Evolutionary conservation across 2,113 vertebrate genomes (phyloP), one percentile per base, ranked within the genome.

Genomic region (Talpa occidentalis): DNA sequence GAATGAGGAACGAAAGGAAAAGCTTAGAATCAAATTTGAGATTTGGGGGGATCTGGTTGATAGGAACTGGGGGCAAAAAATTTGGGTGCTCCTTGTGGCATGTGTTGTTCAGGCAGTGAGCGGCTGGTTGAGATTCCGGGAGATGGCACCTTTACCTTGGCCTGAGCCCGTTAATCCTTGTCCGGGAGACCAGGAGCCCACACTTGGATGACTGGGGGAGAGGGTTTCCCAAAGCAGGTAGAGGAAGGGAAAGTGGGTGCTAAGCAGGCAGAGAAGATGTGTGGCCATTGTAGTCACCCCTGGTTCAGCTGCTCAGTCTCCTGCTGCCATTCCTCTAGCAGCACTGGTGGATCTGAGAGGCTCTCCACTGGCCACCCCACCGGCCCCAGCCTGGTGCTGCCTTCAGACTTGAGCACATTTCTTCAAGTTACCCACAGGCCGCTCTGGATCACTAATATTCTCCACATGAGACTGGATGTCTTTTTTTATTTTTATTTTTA

Each of bases 121-220:
- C 17, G 9, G 0, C 42, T 22, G 11, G 26, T 40, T 26, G 32
- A 49, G 26, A 60, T 7, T 30, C 37, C 4, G 26, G 67, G 30
- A 12, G 1, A n/a, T 37, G 49, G 77, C 0, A 0, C n/a, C 37
- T 0, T 10, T n/a, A 21, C 15, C 14, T 26, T 8, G 12, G 14
- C 60, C 21, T 4, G 10, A 74, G 44, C 21, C 54, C 21, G 1
- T 5, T 9, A 10, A 9, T n/a, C n/a, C 2, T 15, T 17, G 30
- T 9, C 79, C 1, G 1, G 35, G 21, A 24, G 12, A 59, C 30
- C 5, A 3, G 35, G 19, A 77, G 17, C 11, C 8, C 74, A 6
- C 0, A 0, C n/a, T 12, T 47, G 11, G 5, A 10, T 9, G 30
- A 5, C 2, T 54, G 76, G n/a, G n/a, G 59, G 8, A 32, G 14